A percentile compares a stretch with the other conserved stretches of the same genome.
Conservation (phyloP, 92 coral and sea anemone genomes). For the Epizoanthus ramosus region DNA sequence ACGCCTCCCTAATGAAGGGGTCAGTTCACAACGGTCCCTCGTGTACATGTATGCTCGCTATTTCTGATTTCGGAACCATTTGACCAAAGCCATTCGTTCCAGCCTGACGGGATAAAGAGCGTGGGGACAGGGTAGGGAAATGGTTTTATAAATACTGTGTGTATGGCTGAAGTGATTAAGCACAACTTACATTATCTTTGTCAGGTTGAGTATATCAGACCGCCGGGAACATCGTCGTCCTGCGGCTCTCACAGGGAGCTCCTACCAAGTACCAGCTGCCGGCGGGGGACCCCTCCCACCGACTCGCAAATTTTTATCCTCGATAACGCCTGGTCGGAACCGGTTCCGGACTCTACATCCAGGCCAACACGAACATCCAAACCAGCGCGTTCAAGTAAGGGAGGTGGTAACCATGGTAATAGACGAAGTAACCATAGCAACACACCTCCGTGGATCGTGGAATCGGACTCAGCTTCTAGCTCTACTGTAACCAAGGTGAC, state of each 20-base stretch:
- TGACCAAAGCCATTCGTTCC: too few relatives aligned
- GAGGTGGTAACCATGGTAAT: conserved; percentile 40
- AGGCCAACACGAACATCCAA: conserved; percentile 44
- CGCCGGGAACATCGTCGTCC: conserved; percentile 78
- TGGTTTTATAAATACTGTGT: background rate
- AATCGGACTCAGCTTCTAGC: conserved; percentile 83
- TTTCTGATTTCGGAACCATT: too few relatives aligned
- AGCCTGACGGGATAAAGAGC: too few relatives aligned
- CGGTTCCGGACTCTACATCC: conserved; percentile 43
- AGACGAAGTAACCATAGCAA: conserved; percentile 44
- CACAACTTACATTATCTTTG: background rate
- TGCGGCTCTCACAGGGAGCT: conserved; percentile 79
- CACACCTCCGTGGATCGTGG: conserved; percentile 69
- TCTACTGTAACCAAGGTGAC: conserved; percentile 85
- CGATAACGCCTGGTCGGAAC: conserved; percentile 56
- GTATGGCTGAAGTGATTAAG: background rate
- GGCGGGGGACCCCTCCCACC: conserved; percentile 76
- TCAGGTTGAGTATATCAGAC: conserved; percentile 69
- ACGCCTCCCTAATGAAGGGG: too few relatives aligned
- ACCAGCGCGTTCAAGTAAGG: conserved; percentile 47
- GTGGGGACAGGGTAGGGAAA: too few relatives aligned
- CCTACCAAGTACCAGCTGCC: conserved; percentile 72
- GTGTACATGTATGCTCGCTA: too few relatives aligned
- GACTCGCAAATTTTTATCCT: conserved; percentile 78
- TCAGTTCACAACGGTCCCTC: too few relatives aligned